Conservation (phyloP, 1,140 invertebrate genomes). For the Drosophila dunni region DNA sequence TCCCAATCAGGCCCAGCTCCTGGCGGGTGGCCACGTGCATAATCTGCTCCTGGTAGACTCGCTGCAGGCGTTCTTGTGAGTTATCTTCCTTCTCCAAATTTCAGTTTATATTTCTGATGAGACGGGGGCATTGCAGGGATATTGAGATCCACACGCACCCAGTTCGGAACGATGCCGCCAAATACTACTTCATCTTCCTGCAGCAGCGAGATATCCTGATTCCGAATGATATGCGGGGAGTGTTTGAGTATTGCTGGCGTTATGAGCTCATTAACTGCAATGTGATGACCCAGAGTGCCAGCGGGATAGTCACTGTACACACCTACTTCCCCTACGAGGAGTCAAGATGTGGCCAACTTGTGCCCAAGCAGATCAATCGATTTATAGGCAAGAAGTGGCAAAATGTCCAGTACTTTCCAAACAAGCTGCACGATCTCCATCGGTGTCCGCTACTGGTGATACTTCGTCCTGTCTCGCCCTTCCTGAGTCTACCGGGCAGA, state of each 20-base stretch:
- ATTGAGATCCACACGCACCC: conserved; percentile 59
- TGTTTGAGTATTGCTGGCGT: conserved; percentile 67
- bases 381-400: conserved; percentile 47
- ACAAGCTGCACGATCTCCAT: conserved; percentile 57
- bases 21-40: conserved; percentile 42
- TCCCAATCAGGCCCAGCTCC: conserved; percentile 3
- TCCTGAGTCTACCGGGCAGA: conserved; percentile 21
- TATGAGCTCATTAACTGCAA: conserved; percentile 69
- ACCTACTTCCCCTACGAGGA: conserved; percentile 64
- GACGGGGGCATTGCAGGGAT: conserved; percentile 28
- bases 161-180: conserved; percentile 41
- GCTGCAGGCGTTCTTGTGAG: conserved; percentile 58
- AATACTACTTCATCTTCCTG: conserved; percentile 69
- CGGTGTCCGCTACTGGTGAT: conserved; percentile 49
- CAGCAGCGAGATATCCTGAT: conserved; percentile 54
- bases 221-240: conserved; percentile 52
- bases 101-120: background rate
- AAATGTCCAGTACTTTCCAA: conserved; percentile 50
- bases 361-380: conserved; percentile 44
- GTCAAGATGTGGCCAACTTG: conserved; percentile 17
- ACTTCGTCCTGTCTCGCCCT: conserved; percentile 38
- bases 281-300: conserved; percentile 58
- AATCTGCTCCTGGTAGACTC: conserved; percentile 63
- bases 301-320: conserved; percentile 54
- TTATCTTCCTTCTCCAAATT: background rate